phyloP scores from a whole-genome alignment of 2,888 invertebrate species.

The Lypha dubia region DNA sequence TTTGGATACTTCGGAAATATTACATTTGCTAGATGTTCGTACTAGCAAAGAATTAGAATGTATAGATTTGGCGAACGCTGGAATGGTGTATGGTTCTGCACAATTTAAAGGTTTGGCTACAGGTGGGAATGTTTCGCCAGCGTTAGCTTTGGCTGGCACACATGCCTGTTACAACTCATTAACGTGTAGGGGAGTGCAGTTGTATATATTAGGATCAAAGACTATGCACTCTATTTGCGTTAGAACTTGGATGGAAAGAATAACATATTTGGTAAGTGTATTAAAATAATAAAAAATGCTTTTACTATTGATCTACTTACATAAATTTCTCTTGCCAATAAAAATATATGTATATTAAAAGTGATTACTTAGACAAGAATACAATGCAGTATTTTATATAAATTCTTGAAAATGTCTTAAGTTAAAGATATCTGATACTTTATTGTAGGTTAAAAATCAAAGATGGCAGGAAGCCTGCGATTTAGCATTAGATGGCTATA shows the following conservation, averaged over 20 bases:
- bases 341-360: too few species aligned
- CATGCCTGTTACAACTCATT: slow-evolving; percentile 90
- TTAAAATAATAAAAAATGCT: too few species aligned
- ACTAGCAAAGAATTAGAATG: slow-evolving; percentile 93
- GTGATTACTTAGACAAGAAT: too few species aligned
- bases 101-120: slow-evolving; percentile 95
- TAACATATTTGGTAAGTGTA: slow-evolving; percentile 85
- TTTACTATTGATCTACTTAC: too few species aligned
- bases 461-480: slow-evolving; percentile 86
- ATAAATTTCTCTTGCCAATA: too few species aligned
- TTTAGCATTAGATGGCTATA: slow-evolving; percentile 84
- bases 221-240: slow-evolving; percentile 86
- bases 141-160: slow-evolving; percentile 85
- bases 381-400: neutral
- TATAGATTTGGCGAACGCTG: slow-evolving; percentile 91
- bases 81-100: slow-evolving; percentile 93
- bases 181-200: slow-evolving; percentile 87
- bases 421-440: slow-evolving; percentile 1
- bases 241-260: slow-evolving; percentile 87
- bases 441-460: slow-evolving; percentile 83
- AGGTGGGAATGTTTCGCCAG: slow-evolving; percentile 93
- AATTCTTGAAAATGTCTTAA: too few species aligned
- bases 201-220: slow-evolving; percentile 88
- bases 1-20: slow-evolving; percentile 91
- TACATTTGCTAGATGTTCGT: slow-evolving; percentile 95